These are phyloP conservation scores for Muscidifurax raptorellus DNA, from an alignment of 1,140 invertebrate species.

Conservation along the genomic window DNA sequence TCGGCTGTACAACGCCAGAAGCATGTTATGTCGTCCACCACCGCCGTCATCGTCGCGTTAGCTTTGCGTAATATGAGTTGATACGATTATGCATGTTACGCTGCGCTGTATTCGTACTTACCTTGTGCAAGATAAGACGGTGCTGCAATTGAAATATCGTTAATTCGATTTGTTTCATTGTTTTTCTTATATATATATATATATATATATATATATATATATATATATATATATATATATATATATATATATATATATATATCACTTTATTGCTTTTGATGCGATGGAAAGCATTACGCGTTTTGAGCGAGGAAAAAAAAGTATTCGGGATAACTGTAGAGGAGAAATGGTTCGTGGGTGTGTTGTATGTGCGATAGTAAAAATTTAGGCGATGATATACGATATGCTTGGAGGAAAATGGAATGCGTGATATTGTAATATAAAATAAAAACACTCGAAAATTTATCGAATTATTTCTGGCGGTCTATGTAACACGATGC, in stretches of 20 bases:
- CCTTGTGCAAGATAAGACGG: background rate
- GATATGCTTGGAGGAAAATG: background rate
- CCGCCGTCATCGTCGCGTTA: background rate
- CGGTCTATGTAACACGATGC: background rate
- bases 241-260: no score
- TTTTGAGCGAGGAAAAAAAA: background rate
- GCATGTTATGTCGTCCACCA: no score
- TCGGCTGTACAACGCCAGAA: no score
- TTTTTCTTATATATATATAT: no score
- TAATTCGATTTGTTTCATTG: background rate
- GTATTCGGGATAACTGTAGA: background rate
- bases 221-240: no score
- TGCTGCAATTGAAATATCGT: background rate
- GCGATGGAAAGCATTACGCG: background rate
- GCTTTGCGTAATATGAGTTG: constrained; percentile 5
- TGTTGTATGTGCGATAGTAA: no score
- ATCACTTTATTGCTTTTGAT: background rate
- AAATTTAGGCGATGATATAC: no score
- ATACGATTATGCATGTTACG: background rate
- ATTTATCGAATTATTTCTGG: no score
- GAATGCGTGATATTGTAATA: background rate
- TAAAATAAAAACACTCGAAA: background rate
- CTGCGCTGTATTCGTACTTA: background rate
- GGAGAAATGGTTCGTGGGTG: background rate
- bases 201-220: no score